These are phyloP conservation scores for Tridacna gigas DNA, from an alignment of 2,888 invertebrate genomes.

Conservation along the genomic window DNA sequence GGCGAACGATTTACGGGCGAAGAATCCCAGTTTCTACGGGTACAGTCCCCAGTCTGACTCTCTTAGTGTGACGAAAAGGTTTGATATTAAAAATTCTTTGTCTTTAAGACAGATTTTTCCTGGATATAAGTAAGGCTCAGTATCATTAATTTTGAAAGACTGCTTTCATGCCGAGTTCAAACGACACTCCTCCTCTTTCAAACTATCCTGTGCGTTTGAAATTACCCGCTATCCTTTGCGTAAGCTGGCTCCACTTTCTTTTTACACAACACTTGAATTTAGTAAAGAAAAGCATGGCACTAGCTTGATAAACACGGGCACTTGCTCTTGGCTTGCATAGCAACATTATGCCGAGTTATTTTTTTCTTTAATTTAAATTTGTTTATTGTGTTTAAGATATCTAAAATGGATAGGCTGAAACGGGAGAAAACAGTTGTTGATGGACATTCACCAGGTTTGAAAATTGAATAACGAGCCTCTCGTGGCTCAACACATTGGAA, in stretches of 20 bases:
- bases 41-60: no score
- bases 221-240: background rate
- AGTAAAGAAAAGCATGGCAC: background rate
- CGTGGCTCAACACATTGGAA: no score
- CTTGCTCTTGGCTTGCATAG: slow-evolving; percentile 51
- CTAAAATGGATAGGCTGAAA: slow-evolving; percentile 48
- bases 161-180: background rate
- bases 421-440: slow-evolving; percentile 62
- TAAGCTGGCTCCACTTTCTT: background rate
- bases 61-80: no score
- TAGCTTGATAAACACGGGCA: slow-evolving; percentile 22
- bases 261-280: background rate
- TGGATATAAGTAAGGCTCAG: background rate
- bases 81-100: no score
- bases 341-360: slow-evolving; percentile 31
- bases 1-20: no score
- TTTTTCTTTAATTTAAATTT: slow-evolving; percentile 6
- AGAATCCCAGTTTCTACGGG: no score
- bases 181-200: background rate
- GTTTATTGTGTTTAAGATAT: background rate
- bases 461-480: background rate
- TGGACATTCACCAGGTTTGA: slow-evolving; percentile 69
- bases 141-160: background rate
- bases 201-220: background rate
- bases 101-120: background rate